A percentile compares a stretch with the other conserved stretches of the same genome.
These are phyloP conservation scores for Orchestia grillus DNA, from an alignment of 1,140 invertebrate species.

Conservation along the genomic window DNA sequence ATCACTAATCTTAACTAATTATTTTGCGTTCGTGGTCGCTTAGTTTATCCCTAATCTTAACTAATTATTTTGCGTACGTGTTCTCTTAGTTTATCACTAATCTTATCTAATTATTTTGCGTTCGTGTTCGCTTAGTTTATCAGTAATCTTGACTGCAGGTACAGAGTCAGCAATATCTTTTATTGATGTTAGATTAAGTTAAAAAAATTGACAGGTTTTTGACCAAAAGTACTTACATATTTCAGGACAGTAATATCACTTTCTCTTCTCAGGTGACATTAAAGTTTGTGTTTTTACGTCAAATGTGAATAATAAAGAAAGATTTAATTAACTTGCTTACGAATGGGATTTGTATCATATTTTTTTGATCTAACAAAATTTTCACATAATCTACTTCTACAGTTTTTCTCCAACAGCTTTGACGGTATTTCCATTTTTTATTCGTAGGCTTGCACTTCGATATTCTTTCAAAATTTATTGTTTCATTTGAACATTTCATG, in stretches of 20 bases:
- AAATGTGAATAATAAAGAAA: neutral
- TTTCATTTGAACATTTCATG: neutral
- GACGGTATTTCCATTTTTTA: neutral
- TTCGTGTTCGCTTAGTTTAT: neutral
- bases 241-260: neutral
- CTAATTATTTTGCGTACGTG: neutral
- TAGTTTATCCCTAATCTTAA: neutral
- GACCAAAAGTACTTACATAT: neutral
- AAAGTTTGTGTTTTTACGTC: neutral
- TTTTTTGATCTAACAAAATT: neutral
- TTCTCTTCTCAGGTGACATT: neutral
- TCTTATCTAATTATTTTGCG: neutral
- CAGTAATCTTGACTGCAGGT: neutral
- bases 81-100: neutral
- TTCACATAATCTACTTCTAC: neutral
- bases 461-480: neutral
- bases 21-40: neutral
- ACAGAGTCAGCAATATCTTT: neutral
- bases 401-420: neutral
- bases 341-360: neutral
- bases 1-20: neutral
- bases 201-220: neutral
- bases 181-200: neutral
- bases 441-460: neutral
- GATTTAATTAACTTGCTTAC: neutral